phyloP scores from a whole-genome alignment of 2,113 vertebrate species.

The Gymnobelideus leadbeateri region DNA sequence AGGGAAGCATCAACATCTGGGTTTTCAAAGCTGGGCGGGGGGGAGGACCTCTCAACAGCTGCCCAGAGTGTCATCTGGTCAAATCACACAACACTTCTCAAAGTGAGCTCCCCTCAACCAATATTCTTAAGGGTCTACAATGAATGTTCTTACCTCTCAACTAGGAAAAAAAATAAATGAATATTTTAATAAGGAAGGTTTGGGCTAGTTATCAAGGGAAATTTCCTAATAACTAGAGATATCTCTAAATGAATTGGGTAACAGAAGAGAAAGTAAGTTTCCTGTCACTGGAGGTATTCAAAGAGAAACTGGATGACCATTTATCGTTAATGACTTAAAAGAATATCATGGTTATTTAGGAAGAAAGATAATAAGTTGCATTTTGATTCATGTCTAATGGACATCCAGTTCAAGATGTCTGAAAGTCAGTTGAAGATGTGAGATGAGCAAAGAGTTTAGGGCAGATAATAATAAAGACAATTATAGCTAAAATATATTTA shows the following conservation, averaged over 20 bases:
- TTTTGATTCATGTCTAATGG: background rate
- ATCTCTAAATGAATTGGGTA: background rate
- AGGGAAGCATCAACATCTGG: too few species aligned
- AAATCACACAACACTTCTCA: too few species aligned
- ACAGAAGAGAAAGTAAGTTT: background rate
- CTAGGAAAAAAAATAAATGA: background rate
- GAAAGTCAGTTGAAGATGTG: background rate
- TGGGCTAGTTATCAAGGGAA: background rate
- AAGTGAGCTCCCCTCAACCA: too few species aligned
- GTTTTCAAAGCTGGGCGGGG: too few species aligned
- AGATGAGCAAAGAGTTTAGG: background rate
- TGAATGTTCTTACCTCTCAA: background rate
- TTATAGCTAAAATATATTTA: background rate
- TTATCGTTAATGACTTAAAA: background rate
- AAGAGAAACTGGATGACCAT: background rate
- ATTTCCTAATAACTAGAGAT: background rate
- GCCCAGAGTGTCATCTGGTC: too few species aligned
- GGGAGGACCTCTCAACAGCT: too few species aligned
- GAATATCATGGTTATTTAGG: background rate
- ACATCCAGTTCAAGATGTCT: background rate
- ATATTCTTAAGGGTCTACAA: background rate
- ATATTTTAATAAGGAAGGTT: background rate
- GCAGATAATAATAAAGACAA: background rate
- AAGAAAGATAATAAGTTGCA: background rate
- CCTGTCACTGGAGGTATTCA: background rate